Percentiles rank a stretch among this genome's conserved stretches.
phyloP scores from a whole-genome alignment of 2,113 vertebrate species.

The Haliaeetus leucogaster region DNA sequence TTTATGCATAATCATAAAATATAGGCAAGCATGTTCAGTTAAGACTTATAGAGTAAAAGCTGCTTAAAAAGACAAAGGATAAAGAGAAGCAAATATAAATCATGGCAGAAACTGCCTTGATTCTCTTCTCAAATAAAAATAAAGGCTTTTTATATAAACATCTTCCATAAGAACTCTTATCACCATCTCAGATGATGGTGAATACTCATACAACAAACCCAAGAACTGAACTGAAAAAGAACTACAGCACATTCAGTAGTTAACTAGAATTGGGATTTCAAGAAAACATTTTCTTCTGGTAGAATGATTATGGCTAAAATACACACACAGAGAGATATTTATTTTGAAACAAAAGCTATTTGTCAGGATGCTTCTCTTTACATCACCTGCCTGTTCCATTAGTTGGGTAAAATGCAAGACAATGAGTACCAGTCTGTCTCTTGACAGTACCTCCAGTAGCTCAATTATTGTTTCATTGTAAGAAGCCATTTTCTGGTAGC shows the following conservation, averaged over 20 bases:
- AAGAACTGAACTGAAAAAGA: neutral
- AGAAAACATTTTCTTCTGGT: neutral
- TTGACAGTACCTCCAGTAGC: neutral
- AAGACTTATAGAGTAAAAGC: neutral
- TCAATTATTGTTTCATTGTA: neutral
- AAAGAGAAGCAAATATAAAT: neutral
- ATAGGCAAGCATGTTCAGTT: neutral
- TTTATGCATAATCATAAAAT: neutral
- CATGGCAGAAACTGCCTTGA: neutral
- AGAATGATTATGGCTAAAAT: neutral
- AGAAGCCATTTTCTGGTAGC: neutral
- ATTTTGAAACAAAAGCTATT: neutral
- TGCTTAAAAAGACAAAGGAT: neutral
- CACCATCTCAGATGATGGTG: neutral
- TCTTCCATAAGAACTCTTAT: neutral
- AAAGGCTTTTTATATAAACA: neutral
- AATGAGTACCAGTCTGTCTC: neutral
- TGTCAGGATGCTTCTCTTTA: neutral
- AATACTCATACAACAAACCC: neutral
- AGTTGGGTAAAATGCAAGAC: neutral
- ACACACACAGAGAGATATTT: fast-evolving
- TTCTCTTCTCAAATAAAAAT: neutral
- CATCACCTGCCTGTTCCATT: neutral
- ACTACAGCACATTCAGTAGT: neutral
- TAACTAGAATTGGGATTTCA: neutral